phyloP scores from a whole-genome alignment of 2,888 invertebrate species.

The Odontothrips loti region DNA sequence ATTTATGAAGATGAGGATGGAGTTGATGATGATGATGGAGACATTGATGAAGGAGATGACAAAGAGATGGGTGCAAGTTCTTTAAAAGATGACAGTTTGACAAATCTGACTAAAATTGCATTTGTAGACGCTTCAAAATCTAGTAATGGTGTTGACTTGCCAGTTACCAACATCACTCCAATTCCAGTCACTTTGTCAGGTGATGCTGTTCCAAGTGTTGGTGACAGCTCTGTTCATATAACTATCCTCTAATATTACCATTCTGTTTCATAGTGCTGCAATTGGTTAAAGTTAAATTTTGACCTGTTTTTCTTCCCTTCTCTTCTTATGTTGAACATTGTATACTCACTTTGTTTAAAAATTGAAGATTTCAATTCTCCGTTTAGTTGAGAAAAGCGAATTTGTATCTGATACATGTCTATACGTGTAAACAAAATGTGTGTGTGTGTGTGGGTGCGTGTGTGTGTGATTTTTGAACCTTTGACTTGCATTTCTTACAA shows the following conservation, averaged over 20 bases:
- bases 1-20: conserved; percentile 23
- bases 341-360: neutral
- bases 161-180: neutral
- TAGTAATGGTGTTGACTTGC: neutral
- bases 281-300: neutral
- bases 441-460: no score
- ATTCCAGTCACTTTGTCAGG: neutral
- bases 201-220: neutral
- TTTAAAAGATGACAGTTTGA: neutral
- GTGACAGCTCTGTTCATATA: conserved; percentile 9
- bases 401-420: neutral
- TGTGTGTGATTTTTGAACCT: neutral
- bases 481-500: neutral
- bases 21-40: neutral
- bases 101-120: neutral
- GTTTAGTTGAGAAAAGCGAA: neutral
- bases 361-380: neutral
- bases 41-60: neutral
- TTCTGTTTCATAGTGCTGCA: neutral
- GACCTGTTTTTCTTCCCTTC: neutral
- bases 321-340: neutral
- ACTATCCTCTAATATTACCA: neutral
- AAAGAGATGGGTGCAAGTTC: neutral
- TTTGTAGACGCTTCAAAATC: neutral
- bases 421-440: neutral